Evolutionary conservation across 2,888 invertebrate genomes (phyloP), one percentile per base, ranked within the genome.

Genomic region (Diarsia rubi): DNA sequence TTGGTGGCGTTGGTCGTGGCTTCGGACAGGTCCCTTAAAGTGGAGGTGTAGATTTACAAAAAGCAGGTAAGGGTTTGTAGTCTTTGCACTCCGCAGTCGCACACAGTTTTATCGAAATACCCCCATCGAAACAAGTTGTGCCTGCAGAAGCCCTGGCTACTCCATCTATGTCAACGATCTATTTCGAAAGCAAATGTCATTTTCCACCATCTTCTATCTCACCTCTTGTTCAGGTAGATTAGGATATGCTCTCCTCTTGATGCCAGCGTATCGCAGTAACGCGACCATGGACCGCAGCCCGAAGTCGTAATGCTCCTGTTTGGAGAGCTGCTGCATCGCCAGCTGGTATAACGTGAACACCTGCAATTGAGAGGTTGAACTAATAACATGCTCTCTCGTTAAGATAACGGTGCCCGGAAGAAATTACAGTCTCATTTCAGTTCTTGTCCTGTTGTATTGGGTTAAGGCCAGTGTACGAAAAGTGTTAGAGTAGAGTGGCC

Each of bases 221-320:
- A 98, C 98, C 97, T 98, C 98, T 73, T 98, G 98, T 89, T 98
- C 98, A 0, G 98, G 97, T 37, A 98, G 93, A 86, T 97, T 92
- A 0, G 97, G 97, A 86, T 98, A 97, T 52, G 97, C 97, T 11
- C 98, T 96, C 82, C 98, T 97, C 94, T 98, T 99, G 64, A 97
- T 97, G 0, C 99, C 99, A 1, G 98, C 99, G 90, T 99, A 98
- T 70, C 98, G 97, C 62, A 99, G 95, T 66, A 99, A 94, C 0
- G 98, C 98, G 0, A 98, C 98, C 97, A 99, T 98, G 0, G 98
- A 98, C 59, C 99, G 97, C 19, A 99, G 95, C 0, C 99, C 99
- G 90, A 99, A 99, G 93, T 99, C 99, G 91, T 99, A 99, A 93
- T 99, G 99, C 88, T 98, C 98, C 91, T 99, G 99, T 89, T 98